Percentiles rank a stretch among this genome's conserved stretches.
Evolutionary conservation across 2,888 invertebrate species (phyloP).

Genomic region (Hylaea fasciaria): DNA sequence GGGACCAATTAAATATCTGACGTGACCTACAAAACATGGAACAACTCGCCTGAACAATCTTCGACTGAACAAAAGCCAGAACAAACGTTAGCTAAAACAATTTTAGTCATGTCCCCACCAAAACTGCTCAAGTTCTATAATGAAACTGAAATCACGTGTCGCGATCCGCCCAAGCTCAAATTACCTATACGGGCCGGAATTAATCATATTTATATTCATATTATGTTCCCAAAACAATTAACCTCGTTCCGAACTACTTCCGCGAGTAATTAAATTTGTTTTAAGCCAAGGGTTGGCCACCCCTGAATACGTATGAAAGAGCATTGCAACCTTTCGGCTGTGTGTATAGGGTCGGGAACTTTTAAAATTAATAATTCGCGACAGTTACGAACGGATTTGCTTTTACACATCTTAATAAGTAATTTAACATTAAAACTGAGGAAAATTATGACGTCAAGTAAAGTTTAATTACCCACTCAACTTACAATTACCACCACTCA

Average conservation of each 20-base stretch:
- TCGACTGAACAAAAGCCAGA: too few relatives aligned
- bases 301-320: slow-evolving; percentile 21
- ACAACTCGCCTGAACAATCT: too few relatives aligned
- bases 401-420: too few relatives aligned
- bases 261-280: slow-evolving; percentile 40
- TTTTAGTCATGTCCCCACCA: background rate
- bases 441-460: too few relatives aligned
- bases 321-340: slow-evolving; percentile 10
- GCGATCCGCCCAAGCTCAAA: slow-evolving; percentile 13
- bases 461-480: too few relatives aligned
- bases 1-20: too few relatives aligned
- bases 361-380: slow-evolving; percentile 15
- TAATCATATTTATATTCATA: slow-evolving; percentile 37
- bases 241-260: slow-evolving; percentile 31
- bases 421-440: too few relatives aligned
- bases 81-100: too few relatives aligned
- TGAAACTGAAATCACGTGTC: slow-evolving; percentile 20
- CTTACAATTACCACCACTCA: too few relatives aligned
- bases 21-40: too few relatives aligned
- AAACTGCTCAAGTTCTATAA: slow-evolving; percentile 4
- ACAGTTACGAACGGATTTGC: background rate
- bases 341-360: slow-evolving; percentile 11
- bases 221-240: slow-evolving; percentile 33
- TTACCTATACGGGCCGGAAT: slow-evolving; percentile 27
- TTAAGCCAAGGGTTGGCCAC: slow-evolving; percentile 30